A percentile compares a stretch with the other conserved stretches of the same genome.
phyloP scores from a whole-genome alignment of 64 coral and sea anemone species.

The Montipora cactus region DNA sequence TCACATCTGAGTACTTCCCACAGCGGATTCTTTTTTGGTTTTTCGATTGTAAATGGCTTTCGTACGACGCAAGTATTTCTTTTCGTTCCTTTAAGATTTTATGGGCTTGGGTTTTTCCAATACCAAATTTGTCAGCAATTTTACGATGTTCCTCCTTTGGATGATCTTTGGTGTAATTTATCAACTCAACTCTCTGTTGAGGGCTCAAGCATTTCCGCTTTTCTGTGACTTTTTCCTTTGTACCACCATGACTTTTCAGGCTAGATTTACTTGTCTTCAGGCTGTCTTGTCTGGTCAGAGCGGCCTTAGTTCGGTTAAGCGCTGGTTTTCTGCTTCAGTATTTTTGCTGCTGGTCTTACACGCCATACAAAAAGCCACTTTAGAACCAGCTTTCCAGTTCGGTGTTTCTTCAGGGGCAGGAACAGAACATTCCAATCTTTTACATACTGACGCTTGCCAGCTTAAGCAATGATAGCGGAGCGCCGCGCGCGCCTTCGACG shows the following conservation, averaged over 20 bases:
- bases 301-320: neutral
- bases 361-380: neutral
- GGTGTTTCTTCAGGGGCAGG: neutral
- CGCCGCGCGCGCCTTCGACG: too few species aligned
- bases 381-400: neutral
- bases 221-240: neutral
- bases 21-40: too few species aligned
- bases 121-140: too few species aligned
- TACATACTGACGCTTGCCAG: too few species aligned
- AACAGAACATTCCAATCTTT: too few species aligned
- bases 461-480: too few species aligned
- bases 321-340: neutral
- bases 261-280: neutral
- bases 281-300: neutral
- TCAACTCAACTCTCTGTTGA: conserved; percentile 47
- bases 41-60: too few species aligned
- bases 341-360: neutral
- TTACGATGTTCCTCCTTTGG: too few species aligned
- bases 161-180: neutral
- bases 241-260: neutral
- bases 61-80: too few species aligned
- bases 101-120: too few species aligned
- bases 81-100: too few species aligned
- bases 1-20: too few species aligned
- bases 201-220: conserved; percentile 31